Evolutionary conservation across 2,113 vertebrate species (phyloP), one percentile per base, ranked within the genome.

Genomic region (Chaetodon trifascialis): DNA sequence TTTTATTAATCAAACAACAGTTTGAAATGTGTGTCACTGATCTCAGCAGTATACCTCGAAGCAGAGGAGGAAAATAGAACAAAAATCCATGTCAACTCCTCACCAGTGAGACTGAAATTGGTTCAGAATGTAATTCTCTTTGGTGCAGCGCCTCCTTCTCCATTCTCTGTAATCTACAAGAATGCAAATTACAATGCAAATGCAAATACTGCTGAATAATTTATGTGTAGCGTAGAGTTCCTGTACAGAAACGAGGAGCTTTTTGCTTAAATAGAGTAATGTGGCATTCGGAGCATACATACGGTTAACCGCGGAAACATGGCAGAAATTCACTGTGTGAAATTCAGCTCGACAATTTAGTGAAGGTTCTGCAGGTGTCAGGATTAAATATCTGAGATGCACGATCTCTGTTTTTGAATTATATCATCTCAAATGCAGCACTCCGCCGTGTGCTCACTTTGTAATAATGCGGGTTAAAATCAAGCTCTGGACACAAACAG

Each of bases 1-100:
- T 94, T 94, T 94, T 95, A 95, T 95, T 95, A 95, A 95, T 95
- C 93, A 95, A 93, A 94, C 90, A 93, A 78, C 80, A 90, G 85
- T 93, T 94, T 93, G 86, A 94, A 94, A 92, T 92, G 89, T 90
- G 88, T 91, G 87, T 87, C 89, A 94, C 86, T 91, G 91, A 92
- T 93, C 90, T 92, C 90, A 91, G 91, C 91, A 90, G 92, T 79
- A 83, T 92, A 93, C 90, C 92, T 93, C 82, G 71, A 85, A 91
- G 90, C 89, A 88, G 79, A 84, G 73, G 51, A 81, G 80, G 64
- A 87, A 92, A 92, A 88, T 90, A 88, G 89, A 91, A 86, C 88
- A 93, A 86, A 93, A 91, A 90, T 86, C 59, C 74, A 86, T 85
- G 89, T 94, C 89, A 84, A 79, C 81, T 86, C 78, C 89, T 90